Conservation (phyloP, 2,113 vertebrate genomes). For the Aythya baeri region DNA sequence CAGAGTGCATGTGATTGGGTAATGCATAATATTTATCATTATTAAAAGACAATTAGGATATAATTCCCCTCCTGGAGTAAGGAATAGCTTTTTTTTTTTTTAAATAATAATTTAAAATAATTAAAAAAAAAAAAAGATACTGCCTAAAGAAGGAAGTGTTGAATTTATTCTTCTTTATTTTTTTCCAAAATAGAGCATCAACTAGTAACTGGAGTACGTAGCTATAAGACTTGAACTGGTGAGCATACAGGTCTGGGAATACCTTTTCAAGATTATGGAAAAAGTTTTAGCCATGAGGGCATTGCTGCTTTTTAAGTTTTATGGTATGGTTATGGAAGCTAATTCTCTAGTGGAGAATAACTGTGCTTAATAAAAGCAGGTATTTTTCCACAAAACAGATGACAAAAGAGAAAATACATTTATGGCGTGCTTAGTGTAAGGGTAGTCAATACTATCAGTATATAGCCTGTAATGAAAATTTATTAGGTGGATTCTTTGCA, state of each 20-base stretch:
- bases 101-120: too few relatives aligned
- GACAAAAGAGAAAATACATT: not conserved
- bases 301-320: not conserved
- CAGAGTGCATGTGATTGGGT: not conserved
- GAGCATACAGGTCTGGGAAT: not conserved
- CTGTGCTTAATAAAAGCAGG: not conserved
- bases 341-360: fast-evolving
- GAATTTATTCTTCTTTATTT: not conserved
- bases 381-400: not conserved
- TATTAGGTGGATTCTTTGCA: not conserved
- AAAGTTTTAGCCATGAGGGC: not conserved
- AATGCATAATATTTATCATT: not conserved
- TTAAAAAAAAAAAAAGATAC: not conserved
- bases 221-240: not conserved
- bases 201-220: not conserved
- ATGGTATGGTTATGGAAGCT: not conserved
- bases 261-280: not conserved
- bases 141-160: not conserved
- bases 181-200: not conserved
- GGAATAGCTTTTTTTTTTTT: not conserved
- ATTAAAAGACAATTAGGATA: not conserved
- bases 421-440: not conserved
- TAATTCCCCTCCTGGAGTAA: not conserved
- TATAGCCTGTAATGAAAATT: not conserved
- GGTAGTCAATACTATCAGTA: not conserved